These are phyloP conservation scores for Campylomormyrus tamandua DNA, from an alignment of 2,113 vertebrate genomes.

Conservation along the genomic window DNA sequence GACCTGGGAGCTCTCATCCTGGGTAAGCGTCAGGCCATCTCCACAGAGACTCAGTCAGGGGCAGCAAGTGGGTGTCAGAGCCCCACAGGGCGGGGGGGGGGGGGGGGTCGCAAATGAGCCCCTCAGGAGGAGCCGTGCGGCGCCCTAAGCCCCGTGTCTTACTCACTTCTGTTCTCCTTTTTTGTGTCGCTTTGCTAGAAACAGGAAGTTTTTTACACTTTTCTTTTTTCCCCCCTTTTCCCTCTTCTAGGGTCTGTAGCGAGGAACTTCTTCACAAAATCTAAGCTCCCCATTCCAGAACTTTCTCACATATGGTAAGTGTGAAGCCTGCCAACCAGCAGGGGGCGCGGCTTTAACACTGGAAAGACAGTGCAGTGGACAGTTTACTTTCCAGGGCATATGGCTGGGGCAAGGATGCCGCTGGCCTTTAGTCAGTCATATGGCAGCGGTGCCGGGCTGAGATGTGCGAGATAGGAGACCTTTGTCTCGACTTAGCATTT, in stretches of 20 bases:
- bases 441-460: not conserved
- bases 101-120: not conserved
- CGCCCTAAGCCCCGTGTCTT: too few relatives aligned
- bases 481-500: not conserved
- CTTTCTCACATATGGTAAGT: slow-evolving; percentile 94
- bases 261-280: slow-evolving; percentile 97
- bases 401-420: not conserved
- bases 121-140: not conserved
- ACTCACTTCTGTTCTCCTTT: not conserved
- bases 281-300: slow-evolving; percentile 89
- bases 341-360: not conserved
- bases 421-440: not conserved
- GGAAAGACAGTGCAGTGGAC: not conserved
- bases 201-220: not conserved
- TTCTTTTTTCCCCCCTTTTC: not conserved
- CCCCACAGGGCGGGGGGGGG: not conserved
- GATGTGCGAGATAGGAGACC: not conserved
- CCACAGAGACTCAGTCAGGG: not conserved
- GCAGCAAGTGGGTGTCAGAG: not conserved
- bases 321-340: not conserved
- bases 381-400: not conserved
- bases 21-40: slow-evolving; percentile 52
- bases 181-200: not conserved
- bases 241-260: slow-evolving; percentile 74
- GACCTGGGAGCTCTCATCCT: slow-evolving; percentile 82